phyloP scores from a whole-genome alignment of 2,797 vertebrate genomes.

The Gallinago nigripennis region DNA sequence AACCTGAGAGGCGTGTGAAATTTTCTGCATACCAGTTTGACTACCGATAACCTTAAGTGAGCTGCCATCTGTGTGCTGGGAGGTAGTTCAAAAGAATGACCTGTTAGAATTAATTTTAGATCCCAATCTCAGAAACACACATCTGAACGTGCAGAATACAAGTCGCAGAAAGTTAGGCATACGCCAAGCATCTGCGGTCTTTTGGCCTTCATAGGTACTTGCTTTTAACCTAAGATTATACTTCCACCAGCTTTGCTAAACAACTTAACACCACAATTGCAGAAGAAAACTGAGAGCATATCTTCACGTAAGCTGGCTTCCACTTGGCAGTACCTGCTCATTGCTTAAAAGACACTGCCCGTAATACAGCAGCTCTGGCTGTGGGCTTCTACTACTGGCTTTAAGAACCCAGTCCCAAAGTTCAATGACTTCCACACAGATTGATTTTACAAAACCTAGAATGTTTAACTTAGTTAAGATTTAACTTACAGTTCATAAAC shows the following conservation, averaged over 20 bases:
- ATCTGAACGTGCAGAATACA: not conserved
- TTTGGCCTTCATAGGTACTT: not conserved
- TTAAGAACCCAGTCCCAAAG: not conserved
- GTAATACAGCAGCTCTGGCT: not conserved
- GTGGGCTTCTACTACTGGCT: not conserved
- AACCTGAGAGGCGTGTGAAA: not conserved
- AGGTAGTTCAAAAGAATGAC: not conserved
- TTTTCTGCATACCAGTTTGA: not conserved
- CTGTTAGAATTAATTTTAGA: not conserved
- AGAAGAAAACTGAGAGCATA: not conserved
- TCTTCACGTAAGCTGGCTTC: not conserved
- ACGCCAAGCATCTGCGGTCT: not conserved
- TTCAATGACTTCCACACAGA: not conserved
- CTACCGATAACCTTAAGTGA: not conserved
- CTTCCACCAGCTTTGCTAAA: not conserved
- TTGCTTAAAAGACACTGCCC: not conserved
- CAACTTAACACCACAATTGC: not conserved
- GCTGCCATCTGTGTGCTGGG: not conserved
- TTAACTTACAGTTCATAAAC: not conserved
- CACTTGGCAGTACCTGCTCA: not conserved
- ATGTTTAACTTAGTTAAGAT: not conserved
- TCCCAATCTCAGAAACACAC: not conserved
- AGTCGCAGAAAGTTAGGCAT: not conserved
- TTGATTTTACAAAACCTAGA: not conserved
- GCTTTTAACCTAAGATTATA: not conserved